phyloP scores from a whole-genome alignment of 2,888 invertebrate genomes.

The Ashinkailepas kermadecensis region DNA sequence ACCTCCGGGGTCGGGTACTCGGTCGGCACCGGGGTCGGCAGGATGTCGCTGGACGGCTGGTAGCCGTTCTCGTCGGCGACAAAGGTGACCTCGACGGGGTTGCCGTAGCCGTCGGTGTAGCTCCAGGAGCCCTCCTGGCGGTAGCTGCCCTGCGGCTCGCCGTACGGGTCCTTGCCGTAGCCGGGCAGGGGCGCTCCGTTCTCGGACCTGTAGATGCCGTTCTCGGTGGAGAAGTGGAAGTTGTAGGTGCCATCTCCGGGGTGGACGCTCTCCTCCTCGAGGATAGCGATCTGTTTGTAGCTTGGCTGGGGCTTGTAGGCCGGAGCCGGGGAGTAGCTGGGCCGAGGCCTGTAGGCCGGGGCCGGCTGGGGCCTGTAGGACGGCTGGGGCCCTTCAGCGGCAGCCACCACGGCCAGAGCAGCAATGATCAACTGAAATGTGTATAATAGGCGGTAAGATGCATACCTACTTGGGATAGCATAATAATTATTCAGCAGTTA shows the following conservation, averaged over 20 bases:
- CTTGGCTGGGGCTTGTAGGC: neutral
- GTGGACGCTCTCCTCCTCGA: neutral
- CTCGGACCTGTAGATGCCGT: slow-evolving; percentile 19
- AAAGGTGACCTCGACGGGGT: neutral
- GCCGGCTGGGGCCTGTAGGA: neutral
- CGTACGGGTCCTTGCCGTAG: neutral
- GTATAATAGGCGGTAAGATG: no score
- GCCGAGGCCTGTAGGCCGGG: neutral
- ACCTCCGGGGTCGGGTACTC: slow-evolving; percentile 9
- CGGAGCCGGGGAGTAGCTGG: neutral
- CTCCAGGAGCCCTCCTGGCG: slow-evolving; percentile 12
- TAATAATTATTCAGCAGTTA: no score
- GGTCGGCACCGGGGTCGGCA: slow-evolving; percentile 18
- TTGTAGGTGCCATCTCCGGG: slow-evolving; percentile 14
- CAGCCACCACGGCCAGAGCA: neutral
- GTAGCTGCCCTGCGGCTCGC: neutral
- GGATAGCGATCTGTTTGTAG: neutral
- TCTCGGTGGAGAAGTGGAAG: neutral
- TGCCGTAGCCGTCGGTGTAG: neutral
- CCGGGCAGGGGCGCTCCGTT: neutral
- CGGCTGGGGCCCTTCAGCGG: neutral
- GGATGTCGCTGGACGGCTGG: slow-evolving; percentile 4
- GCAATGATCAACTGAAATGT: neutral
- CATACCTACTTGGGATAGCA: no score
- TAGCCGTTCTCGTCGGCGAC: slow-evolving; percentile 12